phyloP scores from a whole-genome alignment of 2,888 invertebrate genomes.

The Metalampra italica region DNA sequence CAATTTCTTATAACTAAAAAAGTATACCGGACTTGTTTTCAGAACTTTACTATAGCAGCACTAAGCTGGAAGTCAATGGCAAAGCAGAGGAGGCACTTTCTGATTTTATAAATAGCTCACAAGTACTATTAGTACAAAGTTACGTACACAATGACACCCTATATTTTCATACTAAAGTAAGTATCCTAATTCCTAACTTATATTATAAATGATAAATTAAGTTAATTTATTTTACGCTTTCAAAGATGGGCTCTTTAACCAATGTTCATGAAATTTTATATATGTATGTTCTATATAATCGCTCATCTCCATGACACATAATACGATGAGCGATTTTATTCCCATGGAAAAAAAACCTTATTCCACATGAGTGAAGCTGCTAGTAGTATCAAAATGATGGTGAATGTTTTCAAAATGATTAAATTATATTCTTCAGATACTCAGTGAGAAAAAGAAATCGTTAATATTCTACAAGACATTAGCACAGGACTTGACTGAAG shows the following conservation, averaged over 20 bases:
- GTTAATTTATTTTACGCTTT: no score
- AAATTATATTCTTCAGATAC: conserved; percentile 39
- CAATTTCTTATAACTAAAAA: no score
- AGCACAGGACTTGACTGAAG: conserved; percentile 36
- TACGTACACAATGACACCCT: conserved; percentile 31
- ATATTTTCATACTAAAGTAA: conserved; percentile 40
- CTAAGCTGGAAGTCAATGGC: conserved; percentile 33
- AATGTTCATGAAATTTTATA: no score
- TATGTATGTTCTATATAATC: no score
- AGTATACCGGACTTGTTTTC: conserved; percentile 26
- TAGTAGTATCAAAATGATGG: no score
- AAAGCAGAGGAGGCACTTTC: conserved; percentile 46
- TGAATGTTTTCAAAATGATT: no score
- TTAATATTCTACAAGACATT: conserved; percentile 64
- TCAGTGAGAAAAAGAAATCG: conserved; percentile 44
- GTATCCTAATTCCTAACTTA: not conserved
- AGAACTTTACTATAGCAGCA: conserved; percentile 51
- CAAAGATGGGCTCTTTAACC: no score
- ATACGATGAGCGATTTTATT: no score
- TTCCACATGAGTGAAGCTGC: no score
- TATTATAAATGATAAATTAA: no score
- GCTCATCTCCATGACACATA: no score
- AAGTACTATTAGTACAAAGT: conserved; percentile 51
- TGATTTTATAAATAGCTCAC: conserved; percentile 62
- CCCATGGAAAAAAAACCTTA: no score